A percentile compares a stretch with the other conserved stretches of the same genome.
Evolutionary conservation across 1,140 invertebrate species (phyloP).

Genomic region (Bombus balteatus): DNA sequence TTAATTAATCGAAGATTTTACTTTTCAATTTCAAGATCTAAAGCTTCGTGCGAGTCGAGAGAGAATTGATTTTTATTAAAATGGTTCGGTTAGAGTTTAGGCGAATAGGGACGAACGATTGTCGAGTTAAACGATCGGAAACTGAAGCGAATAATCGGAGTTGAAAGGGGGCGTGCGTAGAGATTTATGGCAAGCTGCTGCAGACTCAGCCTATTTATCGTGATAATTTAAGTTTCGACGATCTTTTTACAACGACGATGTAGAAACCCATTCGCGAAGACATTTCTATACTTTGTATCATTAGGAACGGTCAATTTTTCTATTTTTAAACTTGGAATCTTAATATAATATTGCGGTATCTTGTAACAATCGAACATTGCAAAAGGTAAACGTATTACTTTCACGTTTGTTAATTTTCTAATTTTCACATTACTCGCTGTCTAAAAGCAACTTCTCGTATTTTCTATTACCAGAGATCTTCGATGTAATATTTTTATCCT

Average conservation of each 20-base stretch:
- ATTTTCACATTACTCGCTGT: no score
- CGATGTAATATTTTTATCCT: no score
- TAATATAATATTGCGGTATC: no score
- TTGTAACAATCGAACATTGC: no score
- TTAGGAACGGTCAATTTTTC: background rate
- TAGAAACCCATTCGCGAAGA: background rate
- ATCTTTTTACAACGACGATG: no score
- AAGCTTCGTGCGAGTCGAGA: no score
- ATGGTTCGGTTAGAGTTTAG: background rate
- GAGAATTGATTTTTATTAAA: background rate
- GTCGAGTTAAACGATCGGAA: background rate
- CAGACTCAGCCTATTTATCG: constrained; percentile 39
- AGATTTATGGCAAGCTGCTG: constrained; percentile 30
- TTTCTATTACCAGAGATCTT: no score
- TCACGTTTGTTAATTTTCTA: no score
- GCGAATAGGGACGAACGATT: background rate
- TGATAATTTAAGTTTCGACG: background rate
- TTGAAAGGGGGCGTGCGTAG: constrained; percentile 53
- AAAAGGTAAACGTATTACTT: no score
- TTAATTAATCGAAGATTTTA: background rate
- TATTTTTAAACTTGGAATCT: no score
- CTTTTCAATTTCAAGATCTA: no score
- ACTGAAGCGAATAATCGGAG: constrained; percentile 34
- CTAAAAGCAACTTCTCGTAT: no score
- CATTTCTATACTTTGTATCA: background rate